These are phyloP conservation scores for Falco columbarius DNA, from an alignment of 2,797 vertebrate genomes.

Conservation along the genomic window DNA sequence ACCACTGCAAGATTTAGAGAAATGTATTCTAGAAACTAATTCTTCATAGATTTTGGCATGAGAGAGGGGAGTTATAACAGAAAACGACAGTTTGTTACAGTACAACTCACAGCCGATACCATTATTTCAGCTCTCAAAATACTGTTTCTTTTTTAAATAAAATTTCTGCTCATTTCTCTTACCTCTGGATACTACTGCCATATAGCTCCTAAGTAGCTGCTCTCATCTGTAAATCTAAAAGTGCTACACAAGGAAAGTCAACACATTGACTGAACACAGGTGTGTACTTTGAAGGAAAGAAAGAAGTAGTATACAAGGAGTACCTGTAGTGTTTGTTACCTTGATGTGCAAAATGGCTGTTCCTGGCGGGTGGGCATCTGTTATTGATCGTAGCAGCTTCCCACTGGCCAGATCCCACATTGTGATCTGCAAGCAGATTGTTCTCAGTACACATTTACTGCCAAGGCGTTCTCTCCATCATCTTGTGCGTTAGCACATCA, in stretches of 20 bases:
- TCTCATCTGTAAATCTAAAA: background rate
- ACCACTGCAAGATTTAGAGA: background rate
- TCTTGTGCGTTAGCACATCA: rapidly evolving
- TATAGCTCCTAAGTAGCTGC: background rate
- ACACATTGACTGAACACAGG: background rate
- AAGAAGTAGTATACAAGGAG: background rate
- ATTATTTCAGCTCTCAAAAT: background rate
- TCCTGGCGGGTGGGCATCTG: conserved; percentile 95
- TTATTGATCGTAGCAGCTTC: conserved; percentile 94
- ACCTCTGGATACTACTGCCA: background rate
- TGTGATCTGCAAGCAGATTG: conserved; percentile 85
- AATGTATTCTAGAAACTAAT: background rate
- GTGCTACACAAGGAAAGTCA: background rate
- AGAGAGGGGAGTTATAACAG: background rate
- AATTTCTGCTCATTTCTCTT: background rate
- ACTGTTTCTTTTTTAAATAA: background rate
- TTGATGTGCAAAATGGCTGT: conserved; percentile 96
- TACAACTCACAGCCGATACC: background rate
- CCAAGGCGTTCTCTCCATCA: background rate
- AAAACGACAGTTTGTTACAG: background rate
- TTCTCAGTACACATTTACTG: background rate
- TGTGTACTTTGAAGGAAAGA: background rate
- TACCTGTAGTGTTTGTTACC: conserved; percentile 73
- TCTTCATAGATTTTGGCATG: background rate
- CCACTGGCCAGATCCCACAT: conserved; percentile 99